phyloP scores from a whole-genome alignment of 1,140 invertebrate species.

The Charaxes varanes region DNA sequence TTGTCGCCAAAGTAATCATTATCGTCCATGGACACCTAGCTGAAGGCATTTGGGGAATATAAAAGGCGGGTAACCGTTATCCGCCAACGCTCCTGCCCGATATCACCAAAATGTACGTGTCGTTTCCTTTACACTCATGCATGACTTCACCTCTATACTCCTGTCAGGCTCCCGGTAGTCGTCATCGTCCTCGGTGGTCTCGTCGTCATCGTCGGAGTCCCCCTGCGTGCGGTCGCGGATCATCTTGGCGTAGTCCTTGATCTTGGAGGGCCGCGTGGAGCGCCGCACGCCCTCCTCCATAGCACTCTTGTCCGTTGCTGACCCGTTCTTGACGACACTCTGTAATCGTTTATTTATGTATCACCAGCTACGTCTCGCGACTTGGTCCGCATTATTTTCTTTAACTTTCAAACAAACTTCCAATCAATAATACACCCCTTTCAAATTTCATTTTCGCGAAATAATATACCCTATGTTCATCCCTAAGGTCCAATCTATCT shows the following conservation, averaged over 20 bases:
- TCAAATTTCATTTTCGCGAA: too few relatives aligned
- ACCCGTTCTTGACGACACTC: slow-evolving; percentile 49
- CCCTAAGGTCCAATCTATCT: too few relatives aligned
- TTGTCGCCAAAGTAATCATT: too few relatives aligned
- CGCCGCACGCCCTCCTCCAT: slow-evolving; percentile 46
- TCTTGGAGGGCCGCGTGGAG: slow-evolving; percentile 58
- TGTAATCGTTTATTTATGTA: slow-evolving; percentile 20
- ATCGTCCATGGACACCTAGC: too few relatives aligned
- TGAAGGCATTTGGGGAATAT: too few relatives aligned
- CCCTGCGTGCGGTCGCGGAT: slow-evolving; percentile 44
- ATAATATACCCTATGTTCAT: too few relatives aligned
- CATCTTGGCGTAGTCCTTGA: slow-evolving; percentile 71
- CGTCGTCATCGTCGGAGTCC: slow-evolving; percentile 33
- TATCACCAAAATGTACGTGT: too few relatives aligned
- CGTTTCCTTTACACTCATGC: background rate
- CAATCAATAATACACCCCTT: too few relatives aligned
- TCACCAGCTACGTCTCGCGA: background rate
- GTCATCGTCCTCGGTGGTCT: slow-evolving; percentile 40
- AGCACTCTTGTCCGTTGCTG: slow-evolving; percentile 28
- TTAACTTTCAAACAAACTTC: too few relatives aligned
- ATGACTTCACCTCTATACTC: slow-evolving; percentile 33
- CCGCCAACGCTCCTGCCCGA: too few relatives aligned
- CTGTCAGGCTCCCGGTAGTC: slow-evolving; percentile 39
- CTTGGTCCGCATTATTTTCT: too few relatives aligned
- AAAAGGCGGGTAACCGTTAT: too few relatives aligned